phyloP scores from a whole-genome alignment of 2,797 vertebrate genomes.

The Alfaro cultratus region DNA sequence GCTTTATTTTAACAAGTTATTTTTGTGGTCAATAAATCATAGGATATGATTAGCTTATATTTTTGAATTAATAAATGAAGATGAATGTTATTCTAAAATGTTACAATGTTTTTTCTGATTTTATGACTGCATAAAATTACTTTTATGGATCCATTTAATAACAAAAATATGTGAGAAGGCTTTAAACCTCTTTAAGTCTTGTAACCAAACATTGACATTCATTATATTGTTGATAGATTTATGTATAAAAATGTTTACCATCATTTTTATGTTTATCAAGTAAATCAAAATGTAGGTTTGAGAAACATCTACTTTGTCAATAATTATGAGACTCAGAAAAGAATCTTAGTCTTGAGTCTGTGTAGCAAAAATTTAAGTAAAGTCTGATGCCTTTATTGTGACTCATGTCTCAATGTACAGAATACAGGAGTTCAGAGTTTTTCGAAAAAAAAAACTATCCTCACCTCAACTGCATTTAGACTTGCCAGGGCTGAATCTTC shows the following conservation, averaged over 20 bases:
- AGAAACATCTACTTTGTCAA: neutral
- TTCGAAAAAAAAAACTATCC: no score
- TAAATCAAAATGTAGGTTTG: neutral
- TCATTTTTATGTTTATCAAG: neutral
- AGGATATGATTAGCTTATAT: neutral
- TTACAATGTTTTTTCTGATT: neutral
- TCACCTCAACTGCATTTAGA: constrained; percentile 74
- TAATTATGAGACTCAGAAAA: neutral
- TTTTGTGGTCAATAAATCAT: neutral
- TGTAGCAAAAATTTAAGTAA: neutral
- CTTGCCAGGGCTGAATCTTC: constrained; percentile 60
- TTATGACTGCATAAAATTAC: neutral
- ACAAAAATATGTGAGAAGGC: neutral
- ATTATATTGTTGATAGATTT: neutral
- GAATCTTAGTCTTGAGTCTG: neutral
- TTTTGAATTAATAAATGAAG: neutral
- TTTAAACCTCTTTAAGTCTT: neutral
- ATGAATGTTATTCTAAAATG: neutral
- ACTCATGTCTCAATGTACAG: neutral
- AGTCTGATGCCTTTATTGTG: neutral
- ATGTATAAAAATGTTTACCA: neutral
- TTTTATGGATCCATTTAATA: neutral
- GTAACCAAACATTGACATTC: neutral
- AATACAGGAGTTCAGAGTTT: neutral
- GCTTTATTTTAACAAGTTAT: neutral